Conservation (phyloP, 1,140 invertebrate genomes). For the Bombyx mori region ASM3026992v2 NC_085111.1:1337001-1337500, state of each 20-base stretch:
- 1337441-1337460: conserved; percentile 61
- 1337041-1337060: conserved; percentile 69
- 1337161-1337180: conserved; percentile 61
- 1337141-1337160: conserved; percentile 62
- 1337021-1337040: conserved; percentile 68
- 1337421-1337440: conserved; percentile 61
- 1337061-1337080: conserved; percentile 66
- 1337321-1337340: conserved; percentile 66
- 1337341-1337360: conserved; percentile 57
- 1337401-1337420: conserved; percentile 62
- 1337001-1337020: conserved; percentile 73
- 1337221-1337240: conserved; percentile 43
- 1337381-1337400: conserved; percentile 54
- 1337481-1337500: conserved; percentile 82
- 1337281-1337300: conserved; percentile 73
- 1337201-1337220: conserved; percentile 69
- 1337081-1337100: conserved; percentile 73
- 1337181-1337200: conserved; percentile 64
- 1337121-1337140: conserved; percentile 72
- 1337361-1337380: conserved; percentile 46
- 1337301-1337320: conserved; percentile 72
- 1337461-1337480: conserved; percentile 73
- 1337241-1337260: conserved; percentile 71
- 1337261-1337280: conserved; percentile 76
- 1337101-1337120: conserved; percentile 74